These are phyloP conservation scores for Lacerta viridis DNA, from an alignment of 2,797 vertebrate genomes.

Conservation along the genomic window DNA sequence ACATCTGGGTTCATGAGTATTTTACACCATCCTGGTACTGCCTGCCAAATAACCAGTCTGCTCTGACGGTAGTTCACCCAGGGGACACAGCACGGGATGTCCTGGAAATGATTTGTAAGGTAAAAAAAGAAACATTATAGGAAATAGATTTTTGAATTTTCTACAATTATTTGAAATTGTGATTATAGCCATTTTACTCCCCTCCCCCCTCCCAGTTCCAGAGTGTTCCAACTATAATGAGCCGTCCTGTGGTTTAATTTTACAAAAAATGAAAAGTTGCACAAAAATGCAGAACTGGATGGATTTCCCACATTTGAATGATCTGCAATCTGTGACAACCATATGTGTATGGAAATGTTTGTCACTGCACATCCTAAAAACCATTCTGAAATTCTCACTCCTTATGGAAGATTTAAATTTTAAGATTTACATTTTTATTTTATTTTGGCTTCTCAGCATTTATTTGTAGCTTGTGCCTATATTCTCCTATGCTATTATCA, in stretches of 20 bases:
- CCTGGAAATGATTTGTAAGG: slow-evolving; percentile 92
- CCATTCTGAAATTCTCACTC: background rate
- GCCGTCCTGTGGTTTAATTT: background rate
- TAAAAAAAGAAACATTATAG: slow-evolving; percentile 58
- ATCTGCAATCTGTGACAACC: background rate
- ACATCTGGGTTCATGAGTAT: slow-evolving; percentile 94
- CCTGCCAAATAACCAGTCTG: slow-evolving; percentile 91
- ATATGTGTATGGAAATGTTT: background rate
- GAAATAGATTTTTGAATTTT: background rate
- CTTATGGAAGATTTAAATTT: background rate
- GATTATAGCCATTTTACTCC: background rate
- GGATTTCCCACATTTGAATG: background rate
- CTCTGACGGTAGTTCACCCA: slow-evolving; percentile 90
- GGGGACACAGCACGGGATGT: slow-evolving; percentile 89
- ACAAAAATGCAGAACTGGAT: background rate
- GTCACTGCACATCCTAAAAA: background rate
- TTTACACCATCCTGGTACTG: slow-evolving; percentile 96
- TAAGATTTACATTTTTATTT: background rate
- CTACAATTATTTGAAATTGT: background rate
- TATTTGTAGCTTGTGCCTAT: background rate
- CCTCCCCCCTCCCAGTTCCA: background rate
- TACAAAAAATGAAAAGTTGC: background rate
- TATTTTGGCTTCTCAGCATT: background rate
- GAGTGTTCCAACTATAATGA: background rate
- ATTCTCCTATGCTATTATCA: background rate